These are phyloP conservation scores for Gavia stellata DNA, from an alignment of 2,113 vertebrate genomes.

Conservation along the genomic window DNA sequence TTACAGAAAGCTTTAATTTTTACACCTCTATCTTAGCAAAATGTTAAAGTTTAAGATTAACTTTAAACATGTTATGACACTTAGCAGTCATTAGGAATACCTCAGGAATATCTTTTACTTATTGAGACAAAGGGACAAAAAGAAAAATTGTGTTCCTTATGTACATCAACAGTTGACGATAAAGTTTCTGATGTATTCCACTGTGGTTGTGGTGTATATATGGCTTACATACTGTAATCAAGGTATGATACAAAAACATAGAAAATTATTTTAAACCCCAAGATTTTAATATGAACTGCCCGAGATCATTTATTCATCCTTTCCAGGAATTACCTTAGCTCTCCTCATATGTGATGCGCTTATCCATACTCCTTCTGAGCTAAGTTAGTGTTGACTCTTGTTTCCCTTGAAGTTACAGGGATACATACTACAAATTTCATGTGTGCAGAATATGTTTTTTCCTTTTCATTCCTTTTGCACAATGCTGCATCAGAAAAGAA, in stretches of 20 bases:
- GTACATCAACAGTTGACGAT: neutral
- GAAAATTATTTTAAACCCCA: neutral
- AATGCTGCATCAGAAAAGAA: neutral
- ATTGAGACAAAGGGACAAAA: neutral
- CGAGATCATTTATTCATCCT: rapidly evolving
- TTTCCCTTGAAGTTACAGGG: neutral
- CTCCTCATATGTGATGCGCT: neutral
- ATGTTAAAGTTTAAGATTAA: neutral
- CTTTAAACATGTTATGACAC: neutral
- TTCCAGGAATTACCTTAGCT: neutral
- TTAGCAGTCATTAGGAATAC: neutral
- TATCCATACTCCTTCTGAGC: neutral
- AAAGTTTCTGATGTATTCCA: neutral
- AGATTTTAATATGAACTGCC: neutral
- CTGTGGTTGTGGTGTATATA: neutral
- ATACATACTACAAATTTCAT: neutral
- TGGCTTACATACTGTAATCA: neutral
- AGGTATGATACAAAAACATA: neutral
- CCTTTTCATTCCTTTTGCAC: neutral
- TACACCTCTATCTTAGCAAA: neutral
- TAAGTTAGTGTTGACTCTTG: neutral
- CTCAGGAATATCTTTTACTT: neutral
- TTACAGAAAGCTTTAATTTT: neutral
- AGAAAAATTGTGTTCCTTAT: neutral
- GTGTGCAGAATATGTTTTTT: neutral